Base-by-base conservation (phyloP, 1,140 invertebrate species). In the Zaprionus tsacasi region DNA sequence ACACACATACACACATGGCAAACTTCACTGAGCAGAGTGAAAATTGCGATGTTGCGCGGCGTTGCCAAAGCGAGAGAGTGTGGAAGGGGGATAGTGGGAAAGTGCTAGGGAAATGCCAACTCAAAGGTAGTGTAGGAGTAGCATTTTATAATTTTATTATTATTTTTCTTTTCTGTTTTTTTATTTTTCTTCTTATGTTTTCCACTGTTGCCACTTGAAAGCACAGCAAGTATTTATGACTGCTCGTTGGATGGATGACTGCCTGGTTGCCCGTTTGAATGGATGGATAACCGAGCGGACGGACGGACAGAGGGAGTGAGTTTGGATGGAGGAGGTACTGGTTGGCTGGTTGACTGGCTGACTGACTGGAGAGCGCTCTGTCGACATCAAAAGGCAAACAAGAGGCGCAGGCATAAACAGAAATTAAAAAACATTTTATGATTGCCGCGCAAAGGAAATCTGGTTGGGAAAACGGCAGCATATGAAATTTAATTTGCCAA, bases 181-280 rank as follows among this genome's bases (percentile, higher is more conserved):
- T 65, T 30, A 30, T 30, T 30, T 30, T 30, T 72, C 45, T 43
- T 60, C 33, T 57, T 64, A 48, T 35, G 36, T 64, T 70, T 61
- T 76, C 59, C 59, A 52, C 45, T 79, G 58, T 86, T 87, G 83
- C 82, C 82, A 88, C 79, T 87, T 87, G 82, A 87, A 86, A 88
- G 82, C 82, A 87, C 82, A 88, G 76, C 73, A 87, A 87, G 82
- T 87, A 87, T 88, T 87, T 87, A 87, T 87, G 83, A 87, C 82
- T 66, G 77, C 36, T 65, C 43, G 68, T 71, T 59, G 76, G 60
- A 60, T 82, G 82, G 82, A 70, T 79, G 75, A 79, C 56, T 69
- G 54, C 30, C 70, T 71, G 66, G 40, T 56, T 69, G 57, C 48
- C 38, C 60, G 67, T 21, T 27, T 60, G 57, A 45, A 56, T 74